Conservation (phyloP, 2,113 vertebrate species). For the Cynocephalus volans region DNA sequence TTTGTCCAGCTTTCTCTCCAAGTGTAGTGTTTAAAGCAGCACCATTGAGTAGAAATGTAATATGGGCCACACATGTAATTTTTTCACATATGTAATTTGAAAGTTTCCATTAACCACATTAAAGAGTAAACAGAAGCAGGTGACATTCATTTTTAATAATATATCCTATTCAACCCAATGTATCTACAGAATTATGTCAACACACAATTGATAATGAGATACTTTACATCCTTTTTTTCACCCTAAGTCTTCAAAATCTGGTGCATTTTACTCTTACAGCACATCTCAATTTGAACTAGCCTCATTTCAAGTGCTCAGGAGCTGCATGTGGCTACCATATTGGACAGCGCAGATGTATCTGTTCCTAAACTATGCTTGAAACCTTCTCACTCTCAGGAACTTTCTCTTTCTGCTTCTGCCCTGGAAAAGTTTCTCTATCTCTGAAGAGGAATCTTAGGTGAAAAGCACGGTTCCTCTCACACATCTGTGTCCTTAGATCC, state of each 20-base stretch:
- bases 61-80: neutral
- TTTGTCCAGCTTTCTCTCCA: neutral
- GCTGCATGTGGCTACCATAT: neutral
- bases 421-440: neutral
- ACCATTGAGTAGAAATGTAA: neutral
- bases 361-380: fast-evolving
- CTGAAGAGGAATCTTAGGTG: neutral
- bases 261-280: neutral
- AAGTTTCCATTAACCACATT: neutral
- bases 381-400: neutral
- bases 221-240: neutral
- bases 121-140: neutral
- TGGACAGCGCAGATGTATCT: neutral
- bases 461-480: neutral
- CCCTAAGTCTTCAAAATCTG: neutral
- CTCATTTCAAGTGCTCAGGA: neutral
- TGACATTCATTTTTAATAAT: neutral
- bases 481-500: neutral
- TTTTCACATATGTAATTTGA: neutral
- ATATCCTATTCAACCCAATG: neutral
- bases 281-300: neutral
- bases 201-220: neutral
- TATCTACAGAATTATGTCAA: neutral
- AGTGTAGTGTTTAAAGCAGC: neutral
- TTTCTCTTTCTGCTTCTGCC: neutral